Percentiles rank a stretch among this genome's conserved stretches.
These are phyloP conservation scores for Osmerus eperlanus DNA, from an alignment of 2,113 vertebrate genomes.

Conservation along the genomic window DNA sequence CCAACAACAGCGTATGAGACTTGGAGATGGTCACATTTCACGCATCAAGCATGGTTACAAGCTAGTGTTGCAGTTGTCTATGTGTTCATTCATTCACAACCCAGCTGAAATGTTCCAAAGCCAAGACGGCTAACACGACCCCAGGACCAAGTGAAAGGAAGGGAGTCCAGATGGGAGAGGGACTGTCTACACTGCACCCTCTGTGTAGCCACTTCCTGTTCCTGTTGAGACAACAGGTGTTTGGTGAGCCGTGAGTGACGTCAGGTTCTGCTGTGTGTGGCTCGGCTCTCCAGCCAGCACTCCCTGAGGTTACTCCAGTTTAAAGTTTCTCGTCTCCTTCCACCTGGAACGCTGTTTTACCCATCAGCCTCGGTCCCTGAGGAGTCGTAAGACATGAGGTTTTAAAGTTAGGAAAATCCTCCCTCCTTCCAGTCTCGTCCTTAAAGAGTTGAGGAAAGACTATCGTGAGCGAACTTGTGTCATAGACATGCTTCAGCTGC, in stretches of 20 bases:
- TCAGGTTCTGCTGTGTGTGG: neutral
- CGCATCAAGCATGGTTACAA: no score
- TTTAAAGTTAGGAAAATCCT: slow-evolving; percentile 24
- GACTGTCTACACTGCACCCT: neutral
- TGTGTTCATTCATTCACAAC: no score
- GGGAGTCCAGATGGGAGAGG: neutral
- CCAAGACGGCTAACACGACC: no score
- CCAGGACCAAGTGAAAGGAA: neutral
- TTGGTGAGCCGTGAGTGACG: neutral
- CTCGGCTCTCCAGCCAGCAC: neutral
- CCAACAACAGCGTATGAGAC: no score
- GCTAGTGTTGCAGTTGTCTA: no score
- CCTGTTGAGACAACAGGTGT: slow-evolving; percentile 1
- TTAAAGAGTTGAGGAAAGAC: slow-evolving; percentile 12
- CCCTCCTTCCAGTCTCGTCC: slow-evolving; percentile 18
- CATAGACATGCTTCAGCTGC: no score
- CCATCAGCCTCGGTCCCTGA: slow-evolving; percentile 14
- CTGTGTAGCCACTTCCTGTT: neutral
- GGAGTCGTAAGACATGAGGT: slow-evolving; percentile 22
- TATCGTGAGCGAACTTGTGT: no score
- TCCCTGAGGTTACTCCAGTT: slow-evolving; percentile 25
- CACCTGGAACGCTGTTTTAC: slow-evolving; percentile 26
- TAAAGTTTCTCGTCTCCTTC: slow-evolving; percentile 25
- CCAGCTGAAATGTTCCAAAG: no score
- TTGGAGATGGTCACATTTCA: no score